Evolutionary conservation across 2,113 vertebrate species (phyloP), one percentile per base, ranked within the genome.

Genomic region (Porphyrio hochstetteri): DNA sequence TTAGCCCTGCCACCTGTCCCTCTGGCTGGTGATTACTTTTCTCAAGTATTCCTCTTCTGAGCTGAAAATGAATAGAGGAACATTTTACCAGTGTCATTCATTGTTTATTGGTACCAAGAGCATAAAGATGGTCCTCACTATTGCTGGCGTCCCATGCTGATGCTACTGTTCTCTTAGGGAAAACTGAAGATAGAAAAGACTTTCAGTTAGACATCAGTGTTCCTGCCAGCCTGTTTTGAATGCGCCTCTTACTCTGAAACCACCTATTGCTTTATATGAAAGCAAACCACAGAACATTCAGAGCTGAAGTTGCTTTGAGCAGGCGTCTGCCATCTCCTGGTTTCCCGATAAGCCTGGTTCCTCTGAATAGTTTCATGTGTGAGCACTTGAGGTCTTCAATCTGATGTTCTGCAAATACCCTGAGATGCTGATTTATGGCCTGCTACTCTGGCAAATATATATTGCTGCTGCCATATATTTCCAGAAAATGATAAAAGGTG

Each of bases 1-100:
- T 93, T 78, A 86, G 88, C 77, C 65, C 72, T 83, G 74, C 92
- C 96, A 96, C 95, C 93, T 96, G 93, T 93, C 80, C 8, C 28
- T n/a, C 88, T 89, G 76, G 68, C 69, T 92, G 21, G 24, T 64
- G 60, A 82, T 75, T 53, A 29, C 46, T 78, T 77, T 84, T 81
- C 69, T 92, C 90, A 90, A 75, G 63, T 78, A 81, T 59, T 83
- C 27, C 16, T 67, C 35, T 44, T 81, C 69, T 72, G 28, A 84
- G 38, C 28, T 76, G 72, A 86, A 86, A 56, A 81, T 36, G 82
- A 93, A 79, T 27, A 42, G 15, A 82, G 76, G 60, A 78, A 36
- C 15, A 23, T 84, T 86, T 84, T 75, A 60, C 10, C 25, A 44
- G 4, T 19, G 35, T 71, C 7, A 28, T 63, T 71, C 7, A 28